Conservation (phyloP, 2,888 invertebrate genomes). For the Melinopterus prodromus region DNA sequence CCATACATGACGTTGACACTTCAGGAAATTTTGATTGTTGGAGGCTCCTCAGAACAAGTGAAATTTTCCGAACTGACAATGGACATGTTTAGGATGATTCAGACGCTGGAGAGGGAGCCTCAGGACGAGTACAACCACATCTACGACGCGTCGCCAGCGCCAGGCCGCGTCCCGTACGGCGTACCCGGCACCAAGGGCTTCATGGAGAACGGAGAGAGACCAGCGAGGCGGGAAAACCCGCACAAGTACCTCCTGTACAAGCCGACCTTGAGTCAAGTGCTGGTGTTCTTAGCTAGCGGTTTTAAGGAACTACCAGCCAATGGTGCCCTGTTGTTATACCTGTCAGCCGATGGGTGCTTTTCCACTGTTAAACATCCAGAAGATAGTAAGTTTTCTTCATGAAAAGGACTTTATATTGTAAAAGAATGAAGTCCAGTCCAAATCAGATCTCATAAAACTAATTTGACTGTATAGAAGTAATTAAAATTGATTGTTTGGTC, state of each 20-base stretch:
- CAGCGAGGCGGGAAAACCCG: constrained; percentile 85
- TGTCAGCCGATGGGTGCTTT: constrained; percentile 92
- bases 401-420: neutral
- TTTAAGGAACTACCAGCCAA: constrained; percentile 93
- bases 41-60: constrained; percentile 92
- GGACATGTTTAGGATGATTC: constrained; percentile 98
- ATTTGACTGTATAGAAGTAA: too few species aligned
- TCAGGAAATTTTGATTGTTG: constrained; percentile 94
- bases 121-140: constrained; percentile 81
- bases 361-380: constrained; percentile 85
- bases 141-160: constrained; percentile 76
- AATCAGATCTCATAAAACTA: too few species aligned
- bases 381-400: constrained; percentile 73
- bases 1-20: constrained; percentile 86
- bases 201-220: constrained; percentile 76
- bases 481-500: too few species aligned
- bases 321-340: constrained; percentile 89
- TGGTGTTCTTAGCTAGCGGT: constrained; percentile 91
- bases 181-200: constrained; percentile 59
- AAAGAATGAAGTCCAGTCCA: too few species aligned
- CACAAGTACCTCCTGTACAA: constrained; percentile 97
- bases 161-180: constrained; percentile 68
- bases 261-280: constrained; percentile 91
- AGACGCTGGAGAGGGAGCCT: constrained; percentile 92
- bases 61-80: constrained; percentile 96